Base-by-base conservation (phyloP, 2,888 invertebrate species). In the Drosophila rellima region DNA sequence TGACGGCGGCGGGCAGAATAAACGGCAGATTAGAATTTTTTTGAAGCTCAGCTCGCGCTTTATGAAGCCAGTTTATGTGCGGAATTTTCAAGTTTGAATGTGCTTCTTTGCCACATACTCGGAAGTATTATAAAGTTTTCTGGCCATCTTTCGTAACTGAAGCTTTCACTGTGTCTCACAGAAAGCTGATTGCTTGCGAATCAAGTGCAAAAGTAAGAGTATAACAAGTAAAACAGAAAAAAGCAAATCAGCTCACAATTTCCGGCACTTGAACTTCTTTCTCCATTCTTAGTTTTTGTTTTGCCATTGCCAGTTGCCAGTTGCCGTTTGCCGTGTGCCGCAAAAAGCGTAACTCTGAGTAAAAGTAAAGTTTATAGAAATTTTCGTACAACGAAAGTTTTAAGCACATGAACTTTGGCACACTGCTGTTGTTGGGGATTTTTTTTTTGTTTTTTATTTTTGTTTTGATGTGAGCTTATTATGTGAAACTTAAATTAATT, bases 401-500 rank as follows among this genome's bases (percentile, higher is more conserved):
- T 71, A 81, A 85, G 85, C 78, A 80, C 87, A 76, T 69, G 81
- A 81, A 88, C 75, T 83, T 88, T 69, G 64, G 44, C 48, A 63
- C 29, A 33, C 42, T 17, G 63, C 56, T 35, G 31, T 42, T 59
- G 2, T 7, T 40, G 31, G 13, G 54, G 7, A 26, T 26, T 26
- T 26, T 26, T 26, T 26, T 26, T 26, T 55, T 55, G 60, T 13
- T 23, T 51, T 26, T 17, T 0, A 15, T n/a, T 47, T 31, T 23
- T 18, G 26, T 64, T 56, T 44, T 51, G 59, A 51, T 70, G 73
- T 67, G 39, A 76, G 73, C 70, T 82, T 74, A 78, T 82, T 85
- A 77, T 86, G 71, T 45, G 73, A 83, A 86, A 88, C 79, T 81
- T 70, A 88, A 88, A 81, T 85, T 88, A 86, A 88, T 86, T 85